Conservation (phyloP, 1,140 invertebrate species). For the Drosophila azteca region DNA sequence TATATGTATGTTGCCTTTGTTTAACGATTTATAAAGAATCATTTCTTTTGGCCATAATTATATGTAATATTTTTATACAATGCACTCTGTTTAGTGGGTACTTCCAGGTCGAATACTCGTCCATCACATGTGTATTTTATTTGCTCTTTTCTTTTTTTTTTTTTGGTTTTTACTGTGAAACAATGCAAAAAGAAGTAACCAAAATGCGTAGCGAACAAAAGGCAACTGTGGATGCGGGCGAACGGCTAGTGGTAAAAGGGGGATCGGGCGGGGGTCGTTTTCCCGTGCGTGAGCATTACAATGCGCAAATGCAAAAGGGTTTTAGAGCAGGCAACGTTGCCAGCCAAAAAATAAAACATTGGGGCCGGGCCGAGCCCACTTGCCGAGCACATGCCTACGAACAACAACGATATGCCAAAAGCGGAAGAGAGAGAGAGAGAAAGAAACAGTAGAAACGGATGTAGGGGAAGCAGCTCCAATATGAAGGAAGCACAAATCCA, state of each 20-base stretch:
- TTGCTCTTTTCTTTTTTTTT: background rate
- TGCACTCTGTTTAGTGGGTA: too few species aligned
- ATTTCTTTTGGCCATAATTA: too few species aligned
- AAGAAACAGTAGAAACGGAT: slow-evolving; percentile 12
- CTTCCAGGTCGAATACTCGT: too few species aligned
- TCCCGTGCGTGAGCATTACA: slow-evolving; percentile 65
- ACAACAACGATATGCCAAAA: slow-evolving; percentile 38
- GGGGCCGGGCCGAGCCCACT: slow-evolving; percentile 23
- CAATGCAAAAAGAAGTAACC: slow-evolving; percentile 31
- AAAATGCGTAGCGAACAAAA: slow-evolving; percentile 29
- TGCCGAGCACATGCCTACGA: slow-evolving; percentile 45
- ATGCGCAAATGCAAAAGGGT: slow-evolving; percentile 51
- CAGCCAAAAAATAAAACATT: slow-evolving; percentile 7
- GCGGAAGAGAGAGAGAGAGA: background rate
- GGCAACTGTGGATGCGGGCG: slow-evolving; percentile 49
- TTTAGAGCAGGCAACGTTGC: background rate
- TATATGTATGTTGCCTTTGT: too few species aligned
- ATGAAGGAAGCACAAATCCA: too few species aligned
- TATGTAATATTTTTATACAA: background rate
- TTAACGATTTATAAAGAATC: too few species aligned
- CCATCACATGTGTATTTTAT: too few species aligned
- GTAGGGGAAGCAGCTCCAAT: background rate
- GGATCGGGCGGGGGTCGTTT: background rate
- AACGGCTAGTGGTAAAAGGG: slow-evolving; percentile 4
- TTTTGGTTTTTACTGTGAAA: background rate